Evolutionary conservation across 2,888 invertebrate species (phyloP).

Genomic region (Antitype chi): DNA sequence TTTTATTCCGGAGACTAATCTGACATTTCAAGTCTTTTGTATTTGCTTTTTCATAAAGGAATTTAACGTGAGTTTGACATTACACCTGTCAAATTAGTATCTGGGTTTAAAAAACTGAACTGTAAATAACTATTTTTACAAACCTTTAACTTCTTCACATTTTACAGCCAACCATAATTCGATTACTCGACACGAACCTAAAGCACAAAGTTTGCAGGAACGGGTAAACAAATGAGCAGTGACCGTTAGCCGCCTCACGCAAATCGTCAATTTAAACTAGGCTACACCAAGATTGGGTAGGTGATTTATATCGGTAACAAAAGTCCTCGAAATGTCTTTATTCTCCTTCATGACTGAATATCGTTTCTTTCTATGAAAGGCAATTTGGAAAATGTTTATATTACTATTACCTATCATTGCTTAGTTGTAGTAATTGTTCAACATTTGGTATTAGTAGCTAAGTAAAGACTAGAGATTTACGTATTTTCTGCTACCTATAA

Average conservation of each 20-base stretch:
- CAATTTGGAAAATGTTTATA: background rate
- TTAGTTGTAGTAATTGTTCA: background rate
- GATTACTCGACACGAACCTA: constrained; percentile 26
- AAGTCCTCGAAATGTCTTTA: constrained; percentile 50
- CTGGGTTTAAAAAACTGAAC: too few species aligned
- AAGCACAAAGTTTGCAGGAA: constrained; percentile 42
- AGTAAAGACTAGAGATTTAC: background rate
- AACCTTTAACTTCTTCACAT: background rate
- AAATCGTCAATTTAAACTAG: constrained; percentile 79
- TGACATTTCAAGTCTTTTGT: too few species aligned
- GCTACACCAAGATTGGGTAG: constrained; percentile 53
- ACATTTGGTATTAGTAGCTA: background rate
- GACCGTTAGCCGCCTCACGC: constrained; percentile 78
- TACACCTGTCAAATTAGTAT: too few species aligned
- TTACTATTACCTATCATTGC: constrained; percentile 4
- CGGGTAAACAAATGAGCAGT: constrained; percentile 66
- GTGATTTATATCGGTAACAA: constrained; percentile 50
- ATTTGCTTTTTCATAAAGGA: too few species aligned
- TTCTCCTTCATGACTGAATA: constrained; percentile 11
- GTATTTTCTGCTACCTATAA: background rate
- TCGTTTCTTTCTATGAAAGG: background rate
- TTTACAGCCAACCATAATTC: constrained; percentile 19
- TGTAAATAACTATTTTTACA: too few species aligned
- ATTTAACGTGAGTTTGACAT: too few species aligned
- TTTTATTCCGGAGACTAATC: too few species aligned